These are phyloP conservation scores for Lithophane semibrunnea DNA, from an alignment of 2,888 invertebrate species.

Conservation along the genomic window DNA sequence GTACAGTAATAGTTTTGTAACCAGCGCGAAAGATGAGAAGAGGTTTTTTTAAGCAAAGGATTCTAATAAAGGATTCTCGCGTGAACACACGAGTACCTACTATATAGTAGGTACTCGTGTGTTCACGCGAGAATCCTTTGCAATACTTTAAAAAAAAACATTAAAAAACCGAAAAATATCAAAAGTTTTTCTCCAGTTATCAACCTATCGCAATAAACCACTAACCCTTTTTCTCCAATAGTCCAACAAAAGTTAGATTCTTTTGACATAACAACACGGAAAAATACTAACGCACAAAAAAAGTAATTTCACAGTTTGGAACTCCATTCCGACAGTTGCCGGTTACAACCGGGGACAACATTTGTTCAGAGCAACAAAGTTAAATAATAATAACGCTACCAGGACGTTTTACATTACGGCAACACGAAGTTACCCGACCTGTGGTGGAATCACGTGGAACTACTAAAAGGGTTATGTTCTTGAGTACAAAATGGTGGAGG, in stretches of 20 bases:
- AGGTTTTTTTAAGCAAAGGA: too few species aligned
- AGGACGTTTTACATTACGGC: conserved; percentile 71
- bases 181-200: neutral
- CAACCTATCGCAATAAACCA: conserved; percentile 28
- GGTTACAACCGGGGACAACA: conserved; percentile 62
- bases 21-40: too few species aligned
- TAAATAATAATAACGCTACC: conserved; percentile 73
- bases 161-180: neutral
- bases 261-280: conserved; percentile 48
- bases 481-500: conserved; percentile 44
- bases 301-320: conserved; percentile 68
- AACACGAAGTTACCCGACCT: conserved; percentile 65
- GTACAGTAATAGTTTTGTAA: neutral
- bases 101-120: neutral
- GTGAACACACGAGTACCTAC: too few species aligned
- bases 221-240: conserved; percentile 23
- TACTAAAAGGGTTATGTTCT: conserved; percentile 63
- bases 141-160: neutral
- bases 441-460: conserved; percentile 65
- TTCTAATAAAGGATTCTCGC: too few species aligned
- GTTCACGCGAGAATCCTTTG: neutral
- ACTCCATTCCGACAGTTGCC: conserved; percentile 66
- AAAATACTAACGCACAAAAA: conserved; percentile 65
- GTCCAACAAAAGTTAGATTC: conserved; percentile 42
- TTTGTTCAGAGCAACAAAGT: conserved; percentile 71